Evolutionary conservation across 2,113 vertebrate species (phyloP).

Genomic region (Spilogale gracilis): DNA sequence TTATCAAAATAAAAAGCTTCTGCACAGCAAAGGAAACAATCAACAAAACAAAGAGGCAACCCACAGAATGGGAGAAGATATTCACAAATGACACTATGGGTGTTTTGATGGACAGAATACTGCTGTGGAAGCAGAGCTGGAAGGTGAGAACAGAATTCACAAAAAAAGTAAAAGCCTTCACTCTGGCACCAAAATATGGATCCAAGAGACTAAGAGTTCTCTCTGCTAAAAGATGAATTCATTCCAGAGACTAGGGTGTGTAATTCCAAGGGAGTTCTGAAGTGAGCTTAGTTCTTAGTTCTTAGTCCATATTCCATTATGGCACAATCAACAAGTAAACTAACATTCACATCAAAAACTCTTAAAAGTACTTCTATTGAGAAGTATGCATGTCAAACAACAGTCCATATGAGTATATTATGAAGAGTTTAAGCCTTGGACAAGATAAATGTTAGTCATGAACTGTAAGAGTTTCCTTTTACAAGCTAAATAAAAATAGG

Average conservation of each 20-base stretch:
- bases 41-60: no score
- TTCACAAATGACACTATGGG: no score
- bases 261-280: not conserved
- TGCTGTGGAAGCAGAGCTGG: not conserved
- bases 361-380: not conserved
- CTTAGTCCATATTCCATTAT: not conserved
- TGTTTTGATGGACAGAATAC: not conserved
- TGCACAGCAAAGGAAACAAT: no score
- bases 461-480: not conserved
- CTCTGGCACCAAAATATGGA: not conserved
- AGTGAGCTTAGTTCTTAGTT: not conserved
- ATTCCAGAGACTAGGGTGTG: not conserved
- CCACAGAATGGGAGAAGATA: no score
- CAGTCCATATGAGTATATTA: not conserved
- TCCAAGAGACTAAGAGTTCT: not conserved
- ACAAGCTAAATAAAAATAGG: not conserved
- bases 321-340: not conserved
- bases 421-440: conserved; percentile 1
- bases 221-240: not conserved
- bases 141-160: conserved; percentile 23
- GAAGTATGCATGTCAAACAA: not conserved
- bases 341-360: not conserved
- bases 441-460: conserved; percentile 11
- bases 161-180: not conserved
- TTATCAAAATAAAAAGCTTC: no score